Evolutionary conservation across 2,113 vertebrate genomes (phyloP).

Genomic region (Saguinus midas): DNA sequence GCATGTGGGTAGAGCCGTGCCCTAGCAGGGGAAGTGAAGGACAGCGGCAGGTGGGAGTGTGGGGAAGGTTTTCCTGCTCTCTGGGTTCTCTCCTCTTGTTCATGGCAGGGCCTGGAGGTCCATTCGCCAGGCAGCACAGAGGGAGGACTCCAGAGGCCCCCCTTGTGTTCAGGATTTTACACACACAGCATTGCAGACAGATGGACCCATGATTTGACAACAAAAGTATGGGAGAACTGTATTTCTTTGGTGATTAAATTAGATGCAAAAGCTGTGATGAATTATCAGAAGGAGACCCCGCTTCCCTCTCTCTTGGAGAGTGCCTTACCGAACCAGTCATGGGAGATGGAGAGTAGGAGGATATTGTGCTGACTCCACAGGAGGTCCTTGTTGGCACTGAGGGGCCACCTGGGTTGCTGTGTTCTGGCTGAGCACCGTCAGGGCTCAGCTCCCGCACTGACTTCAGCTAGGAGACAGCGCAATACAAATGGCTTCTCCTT

Average conservation of each 20-base stretch:
- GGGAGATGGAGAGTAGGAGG: background rate
- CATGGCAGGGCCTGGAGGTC: background rate
- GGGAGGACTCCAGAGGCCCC: background rate
- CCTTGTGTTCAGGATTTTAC: background rate
- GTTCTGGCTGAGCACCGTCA: background rate
- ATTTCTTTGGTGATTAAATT: background rate
- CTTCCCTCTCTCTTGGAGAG: background rate
- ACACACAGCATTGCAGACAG: background rate
- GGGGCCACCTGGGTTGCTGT: background rate
- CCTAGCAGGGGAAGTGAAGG: too few species aligned
- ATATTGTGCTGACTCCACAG: background rate
- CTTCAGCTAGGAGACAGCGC: accelerated
- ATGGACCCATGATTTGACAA: background rate
- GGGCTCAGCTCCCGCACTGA: background rate
- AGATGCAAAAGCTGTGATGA: background rate
- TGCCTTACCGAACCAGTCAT: background rate
- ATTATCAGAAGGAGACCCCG: background rate
- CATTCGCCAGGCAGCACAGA: background rate
- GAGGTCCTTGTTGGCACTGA: background rate
- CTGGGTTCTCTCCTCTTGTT: background rate
- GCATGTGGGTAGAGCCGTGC: too few species aligned
- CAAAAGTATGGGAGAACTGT: background rate
- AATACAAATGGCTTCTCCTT: background rate
- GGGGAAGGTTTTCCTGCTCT: too few species aligned
- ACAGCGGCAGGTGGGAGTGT: too few species aligned